A percentile compares a stretch with the other conserved stretches of the same genome.
Conservation (phyloP, 2,113 vertebrate genomes). For the Myrmecobius fasciatus region DNA sequence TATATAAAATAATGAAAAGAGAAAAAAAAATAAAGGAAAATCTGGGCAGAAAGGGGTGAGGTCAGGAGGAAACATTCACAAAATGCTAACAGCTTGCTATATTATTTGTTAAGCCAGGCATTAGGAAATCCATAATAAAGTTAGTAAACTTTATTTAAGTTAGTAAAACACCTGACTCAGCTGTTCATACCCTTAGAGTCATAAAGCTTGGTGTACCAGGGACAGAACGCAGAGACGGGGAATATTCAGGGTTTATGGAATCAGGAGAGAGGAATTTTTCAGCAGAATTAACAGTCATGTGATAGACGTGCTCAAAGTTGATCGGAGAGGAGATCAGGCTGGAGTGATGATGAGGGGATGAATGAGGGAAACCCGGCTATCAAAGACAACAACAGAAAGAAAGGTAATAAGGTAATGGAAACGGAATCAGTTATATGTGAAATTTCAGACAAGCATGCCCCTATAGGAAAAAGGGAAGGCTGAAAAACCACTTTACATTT, state of each 20-base stretch:
- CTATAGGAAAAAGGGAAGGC: conserved; percentile 50
- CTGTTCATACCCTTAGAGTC: conserved; percentile 87
- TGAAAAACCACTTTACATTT: conserved; percentile 28
- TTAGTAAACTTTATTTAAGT: conserved; percentile 77
- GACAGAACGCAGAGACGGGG: conserved; percentile 86
- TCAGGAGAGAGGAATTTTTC: conserved; percentile 91
- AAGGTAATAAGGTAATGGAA: conserved; percentile 71
- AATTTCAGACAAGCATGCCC: conserved; percentile 67
- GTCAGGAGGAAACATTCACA: conserved; percentile 59
- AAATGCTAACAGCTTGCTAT: conserved; percentile 6
- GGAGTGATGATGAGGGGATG: conserved; percentile 86
- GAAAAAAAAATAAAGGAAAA: neutral
- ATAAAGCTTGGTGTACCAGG: conserved; percentile 86
- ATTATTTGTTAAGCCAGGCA: conserved; percentile 78
- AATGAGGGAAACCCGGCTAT: conserved; percentile 88
- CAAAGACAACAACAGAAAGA: conserved; percentile 82
- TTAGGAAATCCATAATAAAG: conserved; percentile 70
- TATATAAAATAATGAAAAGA: neutral
- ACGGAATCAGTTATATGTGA: conserved; percentile 66
- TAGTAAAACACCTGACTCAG: conserved; percentile 78
- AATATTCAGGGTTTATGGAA: conserved; percentile 85
- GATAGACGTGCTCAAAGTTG: conserved; percentile 94
- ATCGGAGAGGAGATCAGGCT: conserved; percentile 90
- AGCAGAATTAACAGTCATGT: conserved; percentile 92
- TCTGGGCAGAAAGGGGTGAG: conserved; percentile 39